phyloP scores from a whole-genome alignment of 2,888 invertebrate genomes.

The Chalcosyrphus nemorum region DNA sequence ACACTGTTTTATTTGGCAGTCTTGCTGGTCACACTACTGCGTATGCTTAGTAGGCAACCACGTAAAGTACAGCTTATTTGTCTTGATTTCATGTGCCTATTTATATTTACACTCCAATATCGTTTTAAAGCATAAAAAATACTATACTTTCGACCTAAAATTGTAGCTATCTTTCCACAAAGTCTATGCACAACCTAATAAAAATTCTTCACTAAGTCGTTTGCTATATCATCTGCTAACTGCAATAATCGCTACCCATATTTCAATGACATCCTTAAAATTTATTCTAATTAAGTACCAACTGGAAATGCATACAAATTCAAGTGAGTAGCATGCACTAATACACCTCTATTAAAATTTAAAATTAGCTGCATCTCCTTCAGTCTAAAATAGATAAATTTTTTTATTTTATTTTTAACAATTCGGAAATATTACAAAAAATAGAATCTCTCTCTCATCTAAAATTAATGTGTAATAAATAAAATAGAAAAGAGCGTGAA shows the following conservation, averaged over 20 bases:
- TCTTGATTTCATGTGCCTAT: too few relatives aligned
- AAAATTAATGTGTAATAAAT: constrained; percentile 38
- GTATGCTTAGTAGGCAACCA: too few relatives aligned
- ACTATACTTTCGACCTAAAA: too few relatives aligned
- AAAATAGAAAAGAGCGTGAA: constrained; percentile 21
- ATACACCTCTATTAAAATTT: constrained; percentile 6
- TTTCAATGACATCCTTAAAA: neutral
- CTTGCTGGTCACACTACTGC: too few relatives aligned
- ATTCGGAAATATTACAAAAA: constrained; percentile 26
- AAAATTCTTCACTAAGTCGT: neutral
- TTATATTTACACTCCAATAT: too few relatives aligned
- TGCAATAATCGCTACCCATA: neutral
- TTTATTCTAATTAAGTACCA: neutral
- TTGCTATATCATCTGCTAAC: neutral
- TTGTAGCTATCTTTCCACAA: too few relatives aligned
- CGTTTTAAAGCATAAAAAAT: too few relatives aligned
- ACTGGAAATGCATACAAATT: constrained; percentile 9
- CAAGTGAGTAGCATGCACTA: neutral
- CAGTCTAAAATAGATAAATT: neutral
- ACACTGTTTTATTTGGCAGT: too few relatives aligned
- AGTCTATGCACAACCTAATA: too few relatives aligned
- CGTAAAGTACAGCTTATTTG: too few relatives aligned
- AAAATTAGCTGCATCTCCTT: constrained; percentile 1
- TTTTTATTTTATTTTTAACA: constrained; percentile 19
- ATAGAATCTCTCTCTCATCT: constrained; percentile 5